Evolutionary conservation across 2,113 vertebrate genomes (phyloP).

Genomic region (Poicephalus gulielmi): DNA sequence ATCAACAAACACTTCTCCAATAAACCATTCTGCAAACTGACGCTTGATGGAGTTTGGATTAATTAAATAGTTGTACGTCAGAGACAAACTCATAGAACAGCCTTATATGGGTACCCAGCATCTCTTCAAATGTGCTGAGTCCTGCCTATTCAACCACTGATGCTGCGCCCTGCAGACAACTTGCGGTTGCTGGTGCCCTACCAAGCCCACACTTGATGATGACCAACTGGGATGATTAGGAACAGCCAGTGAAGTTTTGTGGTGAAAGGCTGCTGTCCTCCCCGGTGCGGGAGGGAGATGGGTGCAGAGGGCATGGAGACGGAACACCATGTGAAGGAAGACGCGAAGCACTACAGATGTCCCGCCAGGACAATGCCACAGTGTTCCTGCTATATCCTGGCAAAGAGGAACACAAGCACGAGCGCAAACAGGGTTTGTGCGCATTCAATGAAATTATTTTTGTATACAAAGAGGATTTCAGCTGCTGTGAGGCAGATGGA

Average conservation of each 20-base stretch:
- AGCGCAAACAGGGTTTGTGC: neutral
- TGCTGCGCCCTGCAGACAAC: neutral
- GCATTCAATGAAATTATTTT: neutral
- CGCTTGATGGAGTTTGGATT: neutral
- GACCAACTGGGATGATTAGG: neutral
- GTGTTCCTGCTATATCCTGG: neutral
- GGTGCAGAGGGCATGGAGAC: neutral
- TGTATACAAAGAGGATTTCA: constrained; percentile 45
- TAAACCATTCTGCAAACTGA: constrained; percentile 10
- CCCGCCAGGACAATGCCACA: neutral
- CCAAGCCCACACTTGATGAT: neutral
- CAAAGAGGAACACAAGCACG: neutral
- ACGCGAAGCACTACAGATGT: neutral
- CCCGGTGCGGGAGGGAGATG: neutral
- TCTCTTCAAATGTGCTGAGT: neutral
- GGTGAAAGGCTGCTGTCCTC: neutral
- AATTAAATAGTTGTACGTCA: constrained; percentile 19
- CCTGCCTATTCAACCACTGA: neutral
- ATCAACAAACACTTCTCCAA: neutral
- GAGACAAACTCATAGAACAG: neutral
- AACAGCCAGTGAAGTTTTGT: neutral
- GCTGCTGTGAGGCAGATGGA: constrained; percentile 25
- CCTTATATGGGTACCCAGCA: constrained; percentile 22
- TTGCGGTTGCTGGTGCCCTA: neutral
- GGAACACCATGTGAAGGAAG: neutral